These are phyloP conservation scores for Phenganax marumi DNA, from an alignment of 92 coral and sea anemone species.

Conservation along the genomic window DNA sequence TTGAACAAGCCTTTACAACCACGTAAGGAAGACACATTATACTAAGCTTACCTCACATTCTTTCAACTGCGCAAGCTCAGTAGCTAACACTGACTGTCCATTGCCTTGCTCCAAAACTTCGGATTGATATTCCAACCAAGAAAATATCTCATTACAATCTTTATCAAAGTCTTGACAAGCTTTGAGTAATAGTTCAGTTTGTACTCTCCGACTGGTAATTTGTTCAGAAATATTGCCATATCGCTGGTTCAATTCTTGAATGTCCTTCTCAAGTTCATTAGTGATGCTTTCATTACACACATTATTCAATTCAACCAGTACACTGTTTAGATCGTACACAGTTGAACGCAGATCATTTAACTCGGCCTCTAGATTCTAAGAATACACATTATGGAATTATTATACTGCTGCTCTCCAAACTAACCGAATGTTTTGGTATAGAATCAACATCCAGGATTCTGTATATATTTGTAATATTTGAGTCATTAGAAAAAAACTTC, in stretches of 20 bases:
- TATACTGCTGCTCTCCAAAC: not conserved
- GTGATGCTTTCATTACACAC: conserved; percentile 23
- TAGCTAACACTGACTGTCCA: conserved; percentile 16
- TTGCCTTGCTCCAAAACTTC: conserved; percentile 55
- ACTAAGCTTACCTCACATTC: conserved; percentile 67
- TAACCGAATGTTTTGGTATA: not conserved
- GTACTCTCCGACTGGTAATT: conserved; percentile 56
- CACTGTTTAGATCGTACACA: conserved; percentile 26
- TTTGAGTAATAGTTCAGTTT: conserved; percentile 50
- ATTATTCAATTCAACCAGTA: conserved; percentile 22
- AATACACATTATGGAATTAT: not conserved
- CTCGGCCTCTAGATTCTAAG: conserved; percentile 37
- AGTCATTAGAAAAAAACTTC: no score
- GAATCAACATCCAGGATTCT: not conserved
- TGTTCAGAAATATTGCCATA: conserved; percentile 57
- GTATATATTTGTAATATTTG: no score
- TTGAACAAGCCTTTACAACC: no score
- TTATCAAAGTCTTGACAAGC: conserved; percentile 80
- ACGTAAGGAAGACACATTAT: not conserved
- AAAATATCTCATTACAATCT: conserved; percentile 71
- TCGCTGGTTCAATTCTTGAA: conserved; percentile 63
- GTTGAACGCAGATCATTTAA: conserved; percentile 19
- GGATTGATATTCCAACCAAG: conserved; percentile 80
- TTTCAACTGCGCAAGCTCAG: conserved; percentile 73
- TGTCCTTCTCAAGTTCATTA: conserved; percentile 65